Evolutionary conservation across 2,797 vertebrate species (phyloP).

Genomic region (Delichon dasypus): DNA sequence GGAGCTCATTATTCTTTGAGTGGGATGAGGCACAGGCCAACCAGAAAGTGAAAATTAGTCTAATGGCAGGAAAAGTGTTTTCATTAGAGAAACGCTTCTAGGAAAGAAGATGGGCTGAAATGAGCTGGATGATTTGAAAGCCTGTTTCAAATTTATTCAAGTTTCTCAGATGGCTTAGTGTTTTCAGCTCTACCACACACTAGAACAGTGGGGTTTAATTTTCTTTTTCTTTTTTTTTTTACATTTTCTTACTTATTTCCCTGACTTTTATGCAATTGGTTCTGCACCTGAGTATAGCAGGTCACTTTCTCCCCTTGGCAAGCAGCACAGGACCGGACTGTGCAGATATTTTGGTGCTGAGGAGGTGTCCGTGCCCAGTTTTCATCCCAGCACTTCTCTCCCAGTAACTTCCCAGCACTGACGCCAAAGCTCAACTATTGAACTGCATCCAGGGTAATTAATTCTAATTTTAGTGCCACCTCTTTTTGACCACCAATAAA

Average conservation of each 20-base stretch:
- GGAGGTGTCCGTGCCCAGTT: background rate
- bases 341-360: background rate
- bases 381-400: background rate
- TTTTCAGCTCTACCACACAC: background rate
- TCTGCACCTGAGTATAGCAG: background rate
- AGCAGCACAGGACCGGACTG: background rate
- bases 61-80: background rate
- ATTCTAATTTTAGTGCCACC: slow-evolving; percentile 61
- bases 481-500: slow-evolving; percentile 51
- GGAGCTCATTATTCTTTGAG: background rate
- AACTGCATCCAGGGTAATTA: slow-evolving; percentile 48
- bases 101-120: background rate
- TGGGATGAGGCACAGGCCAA: background rate
- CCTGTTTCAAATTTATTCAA: background rate
- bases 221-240: background rate
- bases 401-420: background rate
- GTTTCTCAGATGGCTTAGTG: background rate
- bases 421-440: slow-evolving; percentile 15
- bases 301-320: background rate
- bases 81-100: background rate
- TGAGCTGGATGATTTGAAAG: background rate
- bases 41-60: background rate
- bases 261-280: background rate
- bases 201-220: background rate
- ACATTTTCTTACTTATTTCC: background rate